Evolutionary conservation across 2,113 vertebrate genomes (phyloP), one percentile per base, ranked within the genome.

Genomic region (Lipophrys pholis): DNA sequence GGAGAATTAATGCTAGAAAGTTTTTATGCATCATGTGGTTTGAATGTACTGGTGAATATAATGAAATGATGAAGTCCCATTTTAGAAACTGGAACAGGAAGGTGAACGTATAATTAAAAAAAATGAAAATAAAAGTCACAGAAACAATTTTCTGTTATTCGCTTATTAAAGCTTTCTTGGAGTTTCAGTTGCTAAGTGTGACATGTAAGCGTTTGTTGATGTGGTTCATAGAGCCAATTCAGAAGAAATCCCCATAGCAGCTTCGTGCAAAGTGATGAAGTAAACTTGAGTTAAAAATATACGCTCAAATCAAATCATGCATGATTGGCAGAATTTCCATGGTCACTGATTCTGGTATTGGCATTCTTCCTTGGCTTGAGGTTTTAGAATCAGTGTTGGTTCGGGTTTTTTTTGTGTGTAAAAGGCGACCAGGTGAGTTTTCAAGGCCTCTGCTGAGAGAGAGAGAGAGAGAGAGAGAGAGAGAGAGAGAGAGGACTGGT

Each of bases 361-460:
- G 21, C 21, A 2, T 30, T 30, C 21, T 2, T 30, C 21, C 4
- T 30, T 30, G 21, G 21, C 21, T 30, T 30, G 21, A 30, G 4
- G 21, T 30, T 30, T 30, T 17, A 69, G 69, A 60, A 41, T 42
- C 74, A 21, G 58, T 16, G 68, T 68, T 80, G 52, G 54, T 66
- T 1, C 0, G 82, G 82, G 81, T 91, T 86, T 82, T 91, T 89
- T 30, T 30, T 30, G 21, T 4, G 85, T 92, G 80, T 85, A 81
- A 89, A 58, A 91, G 69, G 54, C 63, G 74, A 81, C 76, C 91
- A 87, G 90, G 86, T 91, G 81, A 89, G 81, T 59, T 73, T 78
- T 53, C 10, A 67, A 78, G 73, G 83, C 69, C 64, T 78, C 81
- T 49, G 52, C 14, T 56, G 65, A 83, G 21, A 78, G 73, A 83